phyloP scores from a whole-genome alignment of 2,113 vertebrate species.

The Protobothrops flavoviridis region DNA sequence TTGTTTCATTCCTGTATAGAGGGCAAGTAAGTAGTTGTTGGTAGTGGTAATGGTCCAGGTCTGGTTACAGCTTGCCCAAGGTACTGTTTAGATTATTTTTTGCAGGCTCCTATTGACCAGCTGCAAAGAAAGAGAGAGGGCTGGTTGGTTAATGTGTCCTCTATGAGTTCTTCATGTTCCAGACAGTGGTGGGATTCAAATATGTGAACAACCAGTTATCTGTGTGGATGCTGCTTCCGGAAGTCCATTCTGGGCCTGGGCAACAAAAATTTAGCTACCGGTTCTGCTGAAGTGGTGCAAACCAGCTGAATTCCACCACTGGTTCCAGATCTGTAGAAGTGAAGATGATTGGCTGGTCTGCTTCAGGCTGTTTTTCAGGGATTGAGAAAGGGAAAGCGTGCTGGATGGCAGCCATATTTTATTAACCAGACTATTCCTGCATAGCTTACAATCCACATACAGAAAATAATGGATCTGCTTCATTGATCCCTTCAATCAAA shows the following conservation, averaged over 20 bases:
- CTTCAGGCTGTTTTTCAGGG: too few species aligned
- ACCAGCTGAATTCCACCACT: too few species aligned
- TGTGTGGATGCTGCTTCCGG: too few species aligned
- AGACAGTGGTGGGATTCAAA: too few species aligned
- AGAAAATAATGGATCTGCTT: background rate
- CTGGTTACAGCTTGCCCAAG: background rate
- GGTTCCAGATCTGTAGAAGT: background rate
- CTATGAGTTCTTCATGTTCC: background rate
- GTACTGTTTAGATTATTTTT: background rate
- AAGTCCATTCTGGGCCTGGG: too few species aligned
- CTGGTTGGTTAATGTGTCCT: background rate
- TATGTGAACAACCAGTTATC: too few species aligned
- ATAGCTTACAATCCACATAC: background rate
- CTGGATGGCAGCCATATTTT: background rate
- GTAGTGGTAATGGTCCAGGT: background rate
- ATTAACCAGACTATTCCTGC: background rate
- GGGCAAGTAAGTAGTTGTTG: background rate
- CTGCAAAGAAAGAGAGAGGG: background rate
- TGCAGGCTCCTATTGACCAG: background rate
- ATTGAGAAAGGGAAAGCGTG: background rate
- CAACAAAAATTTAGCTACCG: too few species aligned
- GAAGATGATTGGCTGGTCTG: background rate
- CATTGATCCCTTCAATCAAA: background rate
- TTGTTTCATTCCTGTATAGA: background rate
- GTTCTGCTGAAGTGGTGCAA: too few species aligned